Percentiles rank a stretch among this genome's conserved stretches.
Conservation (phyloP, 2,113 vertebrate species). For the Otis tarda region DNA sequence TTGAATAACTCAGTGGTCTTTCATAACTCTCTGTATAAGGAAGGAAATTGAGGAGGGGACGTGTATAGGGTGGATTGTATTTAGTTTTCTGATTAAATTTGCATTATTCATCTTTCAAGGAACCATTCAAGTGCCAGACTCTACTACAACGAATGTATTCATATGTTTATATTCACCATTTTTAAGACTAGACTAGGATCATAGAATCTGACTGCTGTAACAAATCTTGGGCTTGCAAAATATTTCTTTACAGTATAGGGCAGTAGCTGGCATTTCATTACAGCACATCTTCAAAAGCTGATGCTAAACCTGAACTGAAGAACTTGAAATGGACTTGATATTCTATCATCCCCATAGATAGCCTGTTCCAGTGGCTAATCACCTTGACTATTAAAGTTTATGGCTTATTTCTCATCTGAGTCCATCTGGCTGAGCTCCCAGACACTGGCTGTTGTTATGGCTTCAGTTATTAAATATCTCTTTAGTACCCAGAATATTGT, state of each 20-base stretch:
- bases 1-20: background rate
- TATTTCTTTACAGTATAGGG: background rate
- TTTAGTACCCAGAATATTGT: background rate
- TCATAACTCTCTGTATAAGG: background rate
- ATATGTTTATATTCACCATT: background rate
- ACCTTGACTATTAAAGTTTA: background rate
- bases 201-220: background rate
- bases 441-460: background rate
- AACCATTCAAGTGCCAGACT: background rate
- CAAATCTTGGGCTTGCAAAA: background rate
- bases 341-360: background rate
- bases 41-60: background rate
- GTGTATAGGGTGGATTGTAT: background rate
- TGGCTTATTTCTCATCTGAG: background rate
- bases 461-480: background rate
- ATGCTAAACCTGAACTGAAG: background rate
- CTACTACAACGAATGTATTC: background rate
- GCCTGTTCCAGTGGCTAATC: background rate
- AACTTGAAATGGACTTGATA: background rate
- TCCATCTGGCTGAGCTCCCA: background rate
- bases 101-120: background rate
- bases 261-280: background rate
- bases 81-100: background rate
- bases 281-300: background rate
- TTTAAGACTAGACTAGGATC: background rate